These are phyloP conservation scores for Equus przewalskii DNA, from an alignment of 2,113 vertebrate genomes.

Conservation along the genomic window DNA sequence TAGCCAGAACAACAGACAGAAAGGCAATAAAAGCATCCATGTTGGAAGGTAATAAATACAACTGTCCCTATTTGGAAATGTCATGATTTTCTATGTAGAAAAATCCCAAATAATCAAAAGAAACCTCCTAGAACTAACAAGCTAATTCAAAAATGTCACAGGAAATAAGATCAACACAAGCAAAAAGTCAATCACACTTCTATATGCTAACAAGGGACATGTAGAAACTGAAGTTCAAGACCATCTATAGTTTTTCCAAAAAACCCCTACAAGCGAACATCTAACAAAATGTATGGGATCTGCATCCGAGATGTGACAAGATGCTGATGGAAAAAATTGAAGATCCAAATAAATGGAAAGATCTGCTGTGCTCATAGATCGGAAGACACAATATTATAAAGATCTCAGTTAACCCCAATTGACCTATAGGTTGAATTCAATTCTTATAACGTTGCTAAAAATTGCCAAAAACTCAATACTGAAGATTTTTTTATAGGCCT, in stretches of 20 bases:
- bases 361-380: not conserved
- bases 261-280: not conserved
- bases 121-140: not conserved
- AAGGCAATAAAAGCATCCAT: not conserved
- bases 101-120: not conserved
- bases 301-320: not conserved
- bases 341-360: not conserved
- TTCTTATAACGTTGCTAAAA: not conserved
- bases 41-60: not conserved
- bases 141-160: not conserved
- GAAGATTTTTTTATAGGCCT: not conserved
- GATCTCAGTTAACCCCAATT: not conserved
- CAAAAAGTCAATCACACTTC: not conserved
- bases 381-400: not conserved
- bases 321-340: not conserved
- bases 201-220: not conserved
- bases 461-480: too few relatives aligned
- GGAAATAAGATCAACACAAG: not conserved
- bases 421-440: not conserved
- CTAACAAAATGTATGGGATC: not conserved
- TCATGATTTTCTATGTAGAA: not conserved
- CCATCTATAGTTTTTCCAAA: not conserved
- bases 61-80: not conserved
- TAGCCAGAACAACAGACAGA: not conserved
- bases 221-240: conserved; percentile 7